These are phyloP conservation scores for Chrysopilus asiliformis DNA, from an alignment of 2,888 invertebrate species.

Conservation along the genomic window DNA sequence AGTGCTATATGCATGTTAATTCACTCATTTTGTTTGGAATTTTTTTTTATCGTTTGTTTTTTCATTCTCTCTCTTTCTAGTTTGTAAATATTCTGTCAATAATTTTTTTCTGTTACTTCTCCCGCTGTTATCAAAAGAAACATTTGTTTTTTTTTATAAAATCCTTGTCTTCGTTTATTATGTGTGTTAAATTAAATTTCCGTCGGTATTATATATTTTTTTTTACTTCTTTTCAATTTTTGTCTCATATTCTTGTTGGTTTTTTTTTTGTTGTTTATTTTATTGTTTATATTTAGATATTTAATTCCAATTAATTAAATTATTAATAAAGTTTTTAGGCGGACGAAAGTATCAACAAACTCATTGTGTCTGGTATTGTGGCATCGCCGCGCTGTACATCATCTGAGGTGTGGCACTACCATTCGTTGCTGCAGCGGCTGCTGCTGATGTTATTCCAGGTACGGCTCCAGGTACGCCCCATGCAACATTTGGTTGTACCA, in stretches of 20 bases:
- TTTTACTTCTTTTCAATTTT: not conserved
- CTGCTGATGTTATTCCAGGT: slow-evolving; percentile 39
- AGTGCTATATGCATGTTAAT: too few relatives aligned
- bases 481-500: slow-evolving; percentile 43
- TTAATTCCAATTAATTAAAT: slow-evolving; percentile 1
- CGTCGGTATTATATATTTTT: too few relatives aligned
- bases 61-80: too few relatives aligned
- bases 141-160: too few relatives aligned
- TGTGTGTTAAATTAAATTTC: too few relatives aligned
- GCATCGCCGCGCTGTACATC: slow-evolving; percentile 58
- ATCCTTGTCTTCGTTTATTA: too few relatives aligned
- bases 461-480: slow-evolving; percentile 41
- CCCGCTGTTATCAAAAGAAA: too few relatives aligned
- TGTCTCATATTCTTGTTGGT: not conserved
- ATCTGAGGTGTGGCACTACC: slow-evolving; percentile 45
- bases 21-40: too few relatives aligned
- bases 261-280: slow-evolving; percentile 4
- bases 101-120: too few relatives aligned
- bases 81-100: too few relatives aligned
- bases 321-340: slow-evolving; percentile 6
- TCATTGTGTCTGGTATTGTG: slow-evolving; percentile 81
- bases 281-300: not conserved
- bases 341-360: slow-evolving; percentile 6
- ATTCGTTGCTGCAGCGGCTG: slow-evolving; percentile 37
- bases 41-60: too few relatives aligned